Conservation (phyloP, 2,113 vertebrate genomes). For the Microcebus tavaratra region DNA sequence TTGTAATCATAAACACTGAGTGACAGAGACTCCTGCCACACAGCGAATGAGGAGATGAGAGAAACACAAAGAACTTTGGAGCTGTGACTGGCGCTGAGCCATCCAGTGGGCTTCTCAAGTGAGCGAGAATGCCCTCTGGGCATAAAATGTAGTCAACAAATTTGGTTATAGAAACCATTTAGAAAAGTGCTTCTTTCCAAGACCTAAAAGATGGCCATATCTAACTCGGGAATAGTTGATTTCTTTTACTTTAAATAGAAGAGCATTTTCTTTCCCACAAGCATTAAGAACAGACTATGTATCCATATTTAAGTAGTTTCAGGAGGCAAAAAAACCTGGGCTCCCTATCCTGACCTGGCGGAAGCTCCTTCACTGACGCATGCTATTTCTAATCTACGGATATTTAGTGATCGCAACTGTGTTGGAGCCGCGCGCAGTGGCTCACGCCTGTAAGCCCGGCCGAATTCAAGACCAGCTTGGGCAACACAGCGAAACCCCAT, state of each 20-base stretch:
- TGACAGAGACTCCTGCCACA: neutral
- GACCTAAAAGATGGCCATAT: neutral
- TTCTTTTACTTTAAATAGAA: neutral
- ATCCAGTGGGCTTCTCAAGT: neutral
- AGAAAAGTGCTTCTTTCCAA: conserved; percentile 20
- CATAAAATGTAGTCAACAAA: neutral
- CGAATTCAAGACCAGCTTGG: neutral
- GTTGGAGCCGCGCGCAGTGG: neutral
- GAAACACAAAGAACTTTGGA: neutral
- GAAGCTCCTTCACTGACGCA: neutral
- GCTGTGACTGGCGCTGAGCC: neutral
- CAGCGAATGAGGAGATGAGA: neutral
- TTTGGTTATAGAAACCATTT: conserved; percentile 2
- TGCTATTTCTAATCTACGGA: neutral
- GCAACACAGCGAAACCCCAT: neutral
- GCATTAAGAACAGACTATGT: neutral
- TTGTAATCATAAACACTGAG: neutral
- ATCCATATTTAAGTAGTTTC: neutral
- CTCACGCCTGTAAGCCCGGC: neutral
- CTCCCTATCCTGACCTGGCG: neutral
- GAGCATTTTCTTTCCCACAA: neutral
- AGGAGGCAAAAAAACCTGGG: neutral
- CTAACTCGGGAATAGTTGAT: neutral
- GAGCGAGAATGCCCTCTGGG: neutral
- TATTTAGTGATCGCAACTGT: neutral